A percentile compares a stretch with the other conserved stretches of the same genome.
Evolutionary conservation across 2,888 invertebrate species (phyloP).

Genomic region (Xanthia togata): DNA sequence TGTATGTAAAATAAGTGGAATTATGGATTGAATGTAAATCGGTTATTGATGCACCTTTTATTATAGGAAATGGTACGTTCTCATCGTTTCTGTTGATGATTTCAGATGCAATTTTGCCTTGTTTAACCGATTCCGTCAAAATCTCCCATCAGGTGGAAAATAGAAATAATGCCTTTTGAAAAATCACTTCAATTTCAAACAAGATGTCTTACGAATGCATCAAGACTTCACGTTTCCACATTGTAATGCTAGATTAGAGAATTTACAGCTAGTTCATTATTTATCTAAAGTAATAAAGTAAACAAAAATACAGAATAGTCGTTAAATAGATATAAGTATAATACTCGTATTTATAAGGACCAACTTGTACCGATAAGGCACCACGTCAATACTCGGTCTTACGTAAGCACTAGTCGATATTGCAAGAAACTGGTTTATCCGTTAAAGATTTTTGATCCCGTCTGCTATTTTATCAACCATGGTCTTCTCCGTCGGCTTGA

Average conservation of each 20-base stretch:
- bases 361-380: slow-evolving; percentile 17
- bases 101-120: background rate
- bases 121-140: background rate
- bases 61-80: background rate
- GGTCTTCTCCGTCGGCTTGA: slow-evolving; percentile 85
- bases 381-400: slow-evolving; percentile 46
- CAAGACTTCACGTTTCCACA: background rate
- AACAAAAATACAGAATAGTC: slow-evolving; percentile 1
- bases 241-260: background rate
- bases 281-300: background rate
- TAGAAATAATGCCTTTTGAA: background rate
- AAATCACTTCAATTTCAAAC: background rate
- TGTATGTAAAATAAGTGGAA: background rate
- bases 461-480: slow-evolving; percentile 81
- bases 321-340: background rate
- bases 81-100: too few relatives aligned
- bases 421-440: slow-evolving; percentile 69
- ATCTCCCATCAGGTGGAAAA: background rate
- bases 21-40: background rate
- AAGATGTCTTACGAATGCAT: background rate
- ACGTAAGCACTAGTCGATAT: slow-evolving; percentile 38
- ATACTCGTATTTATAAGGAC: slow-evolving; percentile 32
- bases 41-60: background rate
- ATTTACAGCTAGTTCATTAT: background rate
- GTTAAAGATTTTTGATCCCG: slow-evolving; percentile 74